A percentile compares a stretch with the other conserved stretches of the same genome.
phyloP scores from a whole-genome alignment of 2,888 invertebrate species.

The Leucozona laternaria region DNA sequence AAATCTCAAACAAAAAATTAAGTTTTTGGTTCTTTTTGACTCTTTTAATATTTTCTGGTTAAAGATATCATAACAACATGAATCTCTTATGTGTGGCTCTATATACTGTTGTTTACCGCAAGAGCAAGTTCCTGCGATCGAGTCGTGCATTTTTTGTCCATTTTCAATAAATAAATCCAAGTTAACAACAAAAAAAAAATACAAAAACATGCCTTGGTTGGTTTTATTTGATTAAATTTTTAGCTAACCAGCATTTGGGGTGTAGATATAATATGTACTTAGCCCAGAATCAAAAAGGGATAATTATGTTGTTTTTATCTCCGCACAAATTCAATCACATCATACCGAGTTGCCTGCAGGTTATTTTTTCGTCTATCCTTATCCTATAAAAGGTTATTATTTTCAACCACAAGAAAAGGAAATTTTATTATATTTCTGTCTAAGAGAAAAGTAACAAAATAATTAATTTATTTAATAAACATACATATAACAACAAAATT shows the following conservation, averaged over 20 bases:
- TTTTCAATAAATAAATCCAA: too few relatives aligned
- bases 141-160: too few relatives aligned
- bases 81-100: too few relatives aligned
- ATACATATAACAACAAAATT: neutral
- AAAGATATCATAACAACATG: too few relatives aligned
- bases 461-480: neutral
- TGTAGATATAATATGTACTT: neutral
- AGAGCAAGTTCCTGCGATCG: too few relatives aligned
- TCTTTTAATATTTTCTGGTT: neutral
- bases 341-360: neutral
- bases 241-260: neutral
- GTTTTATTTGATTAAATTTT: neutral
- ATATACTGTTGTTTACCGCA: too few relatives aligned
- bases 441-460: neutral
- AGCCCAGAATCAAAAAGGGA: neutral
- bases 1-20: too few relatives aligned
- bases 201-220: neutral
- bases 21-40: too few relatives aligned
- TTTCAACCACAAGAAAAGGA: neutral
- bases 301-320: neutral
- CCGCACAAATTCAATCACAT: neutral
- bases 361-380: neutral
- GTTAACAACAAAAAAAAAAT: too few relatives aligned
- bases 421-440: neutral
- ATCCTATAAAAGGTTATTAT: slow-evolving; percentile 1